Percentiles rank a stretch among this genome's conserved stretches.
phyloP scores from a whole-genome alignment of 2,113 vertebrate species.

The Centropus bengalensis region DNA sequence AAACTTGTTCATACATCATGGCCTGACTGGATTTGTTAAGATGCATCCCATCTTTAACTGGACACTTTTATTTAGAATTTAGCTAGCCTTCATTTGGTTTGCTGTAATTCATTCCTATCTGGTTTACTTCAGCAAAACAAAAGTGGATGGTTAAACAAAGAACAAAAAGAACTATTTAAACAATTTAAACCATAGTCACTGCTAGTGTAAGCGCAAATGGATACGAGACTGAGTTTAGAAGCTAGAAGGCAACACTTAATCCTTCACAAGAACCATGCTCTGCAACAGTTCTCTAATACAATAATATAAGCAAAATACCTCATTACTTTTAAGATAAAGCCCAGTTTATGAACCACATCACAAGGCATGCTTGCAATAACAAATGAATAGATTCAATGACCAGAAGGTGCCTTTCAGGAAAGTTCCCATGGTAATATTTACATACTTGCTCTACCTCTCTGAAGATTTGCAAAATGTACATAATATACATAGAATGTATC shows the following conservation, averaged over 20 bases:
- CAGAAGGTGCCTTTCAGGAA: conserved; percentile 16
- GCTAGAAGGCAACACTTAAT: neutral
- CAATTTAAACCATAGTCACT: neutral
- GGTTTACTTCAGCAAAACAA: conserved; percentile 32
- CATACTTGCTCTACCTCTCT: neutral
- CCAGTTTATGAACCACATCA: neutral
- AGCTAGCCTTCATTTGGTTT: neutral
- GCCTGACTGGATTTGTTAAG: neutral
- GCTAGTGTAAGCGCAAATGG: neutral
- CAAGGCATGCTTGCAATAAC: neutral
- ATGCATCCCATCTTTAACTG: neutral
- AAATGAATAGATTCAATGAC: neutral
- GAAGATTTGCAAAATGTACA: neutral
- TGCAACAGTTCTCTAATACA: neutral
- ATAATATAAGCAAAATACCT: neutral
- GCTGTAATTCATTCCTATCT: conserved; percentile 1
- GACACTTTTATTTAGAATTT: neutral
- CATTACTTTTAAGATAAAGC: neutral
- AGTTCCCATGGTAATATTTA: neutral
- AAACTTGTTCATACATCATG: neutral
- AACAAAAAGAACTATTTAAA: neutral
- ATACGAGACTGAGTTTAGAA: neutral
- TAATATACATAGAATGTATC: neutral
- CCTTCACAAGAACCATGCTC: neutral
- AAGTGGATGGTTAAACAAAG: neutral